Evolutionary conservation across 2,113 vertebrate genomes (phyloP), one percentile per base, ranked within the genome.

Genomic region (Ptychochromis oligacanthus): DNA sequence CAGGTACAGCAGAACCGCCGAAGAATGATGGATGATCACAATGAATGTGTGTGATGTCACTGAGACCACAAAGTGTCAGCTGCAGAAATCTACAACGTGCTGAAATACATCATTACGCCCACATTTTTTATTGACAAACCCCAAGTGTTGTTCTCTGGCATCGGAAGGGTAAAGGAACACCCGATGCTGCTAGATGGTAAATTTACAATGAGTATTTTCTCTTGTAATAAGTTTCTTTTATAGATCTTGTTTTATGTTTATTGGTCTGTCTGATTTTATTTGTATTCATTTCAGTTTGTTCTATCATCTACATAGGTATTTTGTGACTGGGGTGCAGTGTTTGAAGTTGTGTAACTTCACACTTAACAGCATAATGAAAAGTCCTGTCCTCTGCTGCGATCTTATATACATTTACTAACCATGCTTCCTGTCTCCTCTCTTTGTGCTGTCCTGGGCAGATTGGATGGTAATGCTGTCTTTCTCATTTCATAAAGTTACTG

Each of bases 391-490:
- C 11, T 31, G 13, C 24, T 49, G 24, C 22, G 17, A 3, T 64
- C n/a, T 31, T 40, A 31, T 88, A n/a, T 59, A n/a, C 18, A 4
- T 28, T 78, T 20, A 90, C 85, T 94, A 93, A 95, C 87, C 70
- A 3, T 22, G n/a, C 55, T 52, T 72, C 38, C 87, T 80, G 1
- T 91, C 72, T 92, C 76, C 76, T 93, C 57, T 88, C 79, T 91
- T 88, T 94, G 77, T 95, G 95, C 96, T 94, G 87, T 89, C 96
- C 81, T 83, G 72, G 93, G 93, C 97, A 99, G 98, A 97, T 98
- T 89, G 97, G 96, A 98, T 97, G 98, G 98, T 99, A 99, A 98
- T 94, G 67, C 79, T 86, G 36, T 72, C 83, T 85, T 84, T 40
- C 11, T 80, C 38, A 59, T 65, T 64, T 49, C 26, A 22, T 76